Evolutionary conservation across 2,888 invertebrate species (phyloP).

Genomic region (Venustoraphidia nigricollis): DNA sequence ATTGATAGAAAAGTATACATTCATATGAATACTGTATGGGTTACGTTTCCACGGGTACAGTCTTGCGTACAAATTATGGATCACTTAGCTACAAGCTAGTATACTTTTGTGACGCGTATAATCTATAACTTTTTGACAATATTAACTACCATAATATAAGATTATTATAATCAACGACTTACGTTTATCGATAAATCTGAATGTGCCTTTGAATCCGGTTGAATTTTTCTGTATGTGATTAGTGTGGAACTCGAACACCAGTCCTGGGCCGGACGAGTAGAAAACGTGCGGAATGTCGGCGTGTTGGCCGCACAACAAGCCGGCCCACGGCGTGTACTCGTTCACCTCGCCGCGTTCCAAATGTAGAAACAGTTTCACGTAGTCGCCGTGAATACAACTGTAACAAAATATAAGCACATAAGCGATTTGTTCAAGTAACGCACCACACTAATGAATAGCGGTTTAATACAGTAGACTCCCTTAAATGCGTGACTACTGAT

Average conservation of each 20-base stretch:
- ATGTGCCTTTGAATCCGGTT: conserved; percentile 60
- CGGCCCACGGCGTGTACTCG: conserved; percentile 61
- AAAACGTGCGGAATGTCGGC: conserved; percentile 53
- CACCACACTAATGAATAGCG: no score
- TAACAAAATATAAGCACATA: conserved; percentile 24
- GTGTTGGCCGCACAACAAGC: conserved; percentile 52
- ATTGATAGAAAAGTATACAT: no score
- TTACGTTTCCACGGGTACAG: no score
- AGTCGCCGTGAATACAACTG: conserved; percentile 63
- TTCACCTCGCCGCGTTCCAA: conserved; percentile 55
- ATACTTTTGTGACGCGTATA: no score
- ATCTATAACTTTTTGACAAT: no score
- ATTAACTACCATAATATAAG: no score
- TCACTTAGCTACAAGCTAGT: no score
- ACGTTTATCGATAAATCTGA: conserved; percentile 64
- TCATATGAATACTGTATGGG: no score
- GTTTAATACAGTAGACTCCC: no score
- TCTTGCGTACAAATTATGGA: no score
- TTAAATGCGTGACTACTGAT: no score
- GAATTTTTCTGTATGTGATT: conserved; percentile 36
- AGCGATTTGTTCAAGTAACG: not conserved
- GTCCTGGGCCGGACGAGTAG: conserved; percentile 58
- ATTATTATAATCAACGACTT: conserved; percentile 22
- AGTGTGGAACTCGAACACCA: conserved; percentile 61
- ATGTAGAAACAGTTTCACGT: conserved; percentile 62